A percentile compares a stretch with the other conserved stretches of the same genome.
Evolutionary conservation across 2,888 invertebrate species (phyloP).

Genomic region (Phlogophora meticulosa): DNA sequence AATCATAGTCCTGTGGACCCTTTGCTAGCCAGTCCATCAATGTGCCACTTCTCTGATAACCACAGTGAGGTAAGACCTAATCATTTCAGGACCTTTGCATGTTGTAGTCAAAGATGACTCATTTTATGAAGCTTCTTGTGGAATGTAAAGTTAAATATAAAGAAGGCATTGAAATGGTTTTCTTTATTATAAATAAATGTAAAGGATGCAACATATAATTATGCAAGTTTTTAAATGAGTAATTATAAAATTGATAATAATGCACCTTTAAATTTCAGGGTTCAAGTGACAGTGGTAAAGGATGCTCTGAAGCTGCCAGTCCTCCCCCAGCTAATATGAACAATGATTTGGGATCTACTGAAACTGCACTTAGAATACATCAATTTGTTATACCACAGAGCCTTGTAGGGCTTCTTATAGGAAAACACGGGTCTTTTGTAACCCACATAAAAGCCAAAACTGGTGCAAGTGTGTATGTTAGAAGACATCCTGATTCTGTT

Average conservation of each 20-base stretch:
- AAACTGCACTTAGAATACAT: constrained; percentile 90
- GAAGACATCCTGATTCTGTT: constrained; percentile 93
- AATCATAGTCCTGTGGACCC: constrained; percentile 95
- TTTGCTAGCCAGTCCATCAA: constrained; percentile 93
- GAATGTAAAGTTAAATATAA: background rate
- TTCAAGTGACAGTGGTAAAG: constrained; percentile 96
- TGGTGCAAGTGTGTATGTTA: constrained; percentile 95
- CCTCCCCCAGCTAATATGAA: constrained; percentile 92
- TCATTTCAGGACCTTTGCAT: background rate
- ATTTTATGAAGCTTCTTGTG: background rate
- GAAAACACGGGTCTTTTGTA: constrained; percentile 95
- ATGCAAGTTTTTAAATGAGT: background rate
- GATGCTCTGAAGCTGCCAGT: constrained; percentile 94
- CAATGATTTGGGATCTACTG: constrained; percentile 81
- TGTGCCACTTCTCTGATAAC: constrained; percentile 93
- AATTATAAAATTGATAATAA: background rate
- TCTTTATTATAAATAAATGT: background rate
- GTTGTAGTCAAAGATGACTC: background rate
- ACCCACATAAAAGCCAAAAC: constrained; percentile 95
- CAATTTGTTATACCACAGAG: constrained; percentile 94
- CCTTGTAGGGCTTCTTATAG: constrained; percentile 96
- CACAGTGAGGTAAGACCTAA: constrained; percentile 91
- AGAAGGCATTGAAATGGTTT: background rate
- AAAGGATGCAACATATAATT: background rate
- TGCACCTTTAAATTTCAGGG: constrained; percentile 86